Conservation (phyloP, 1,140 invertebrate species). For the Pogonomyrmex barbatus region DNA sequence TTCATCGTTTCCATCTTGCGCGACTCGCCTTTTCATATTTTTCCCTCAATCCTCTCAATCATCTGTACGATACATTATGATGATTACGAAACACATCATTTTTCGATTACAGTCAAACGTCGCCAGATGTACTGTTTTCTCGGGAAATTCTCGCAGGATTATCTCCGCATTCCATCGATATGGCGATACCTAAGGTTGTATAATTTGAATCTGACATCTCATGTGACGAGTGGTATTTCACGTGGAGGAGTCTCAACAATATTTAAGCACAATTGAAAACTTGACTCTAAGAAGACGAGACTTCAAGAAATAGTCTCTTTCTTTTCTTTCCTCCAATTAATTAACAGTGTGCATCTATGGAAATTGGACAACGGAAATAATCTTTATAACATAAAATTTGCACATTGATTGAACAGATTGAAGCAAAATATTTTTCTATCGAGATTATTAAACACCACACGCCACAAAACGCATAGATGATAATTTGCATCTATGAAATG, state of each 20-base stretch:
- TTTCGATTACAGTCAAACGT: not conserved
- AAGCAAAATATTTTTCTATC: not conserved
- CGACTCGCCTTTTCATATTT: not conserved
- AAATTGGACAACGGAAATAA: not conserved
- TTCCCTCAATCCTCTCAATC: not conserved
- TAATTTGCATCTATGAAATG: conserved; percentile 5
- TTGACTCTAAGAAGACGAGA: not conserved
- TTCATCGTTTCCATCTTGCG: conserved; percentile 1
- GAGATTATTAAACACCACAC: conserved; percentile 2
- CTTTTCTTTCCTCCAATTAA: not conserved
- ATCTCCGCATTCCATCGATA: not conserved
- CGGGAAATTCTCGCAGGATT: not conserved
- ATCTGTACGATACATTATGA: not conserved
- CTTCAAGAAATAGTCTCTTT: not conserved
- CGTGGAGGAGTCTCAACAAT: not conserved
- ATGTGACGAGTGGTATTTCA: not conserved
- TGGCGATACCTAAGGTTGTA: not conserved
- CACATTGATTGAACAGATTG: not conserved
- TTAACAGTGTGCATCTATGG: not conserved
- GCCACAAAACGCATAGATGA: not conserved
- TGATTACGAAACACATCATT: not conserved
- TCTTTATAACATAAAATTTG: not conserved
- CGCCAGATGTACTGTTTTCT: not conserved
- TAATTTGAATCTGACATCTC: not conserved
- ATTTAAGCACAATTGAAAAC: not conserved